A percentile compares a stretch with the other conserved stretches of the same genome.
Conservation (phyloP, 2,888 invertebrate species). For the Dolichomitus sp. region DNA sequence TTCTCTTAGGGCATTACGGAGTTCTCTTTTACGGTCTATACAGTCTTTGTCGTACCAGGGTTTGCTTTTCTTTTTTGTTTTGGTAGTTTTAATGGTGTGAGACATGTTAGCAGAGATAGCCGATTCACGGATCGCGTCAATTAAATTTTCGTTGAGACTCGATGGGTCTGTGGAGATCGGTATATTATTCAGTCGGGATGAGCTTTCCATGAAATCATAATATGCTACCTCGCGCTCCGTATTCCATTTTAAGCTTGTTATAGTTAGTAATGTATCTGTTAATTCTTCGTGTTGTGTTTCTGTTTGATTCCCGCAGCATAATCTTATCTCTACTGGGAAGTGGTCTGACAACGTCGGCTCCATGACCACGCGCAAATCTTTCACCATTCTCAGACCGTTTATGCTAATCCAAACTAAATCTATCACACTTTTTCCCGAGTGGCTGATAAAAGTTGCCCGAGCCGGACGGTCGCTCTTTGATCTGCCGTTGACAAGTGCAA, state of each 20-base stretch:
- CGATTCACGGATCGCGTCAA: background rate
- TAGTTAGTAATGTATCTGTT: too few relatives aligned
- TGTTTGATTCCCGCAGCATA: background rate
- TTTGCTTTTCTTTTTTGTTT: background rate
- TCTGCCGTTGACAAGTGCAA: background rate
- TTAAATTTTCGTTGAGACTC: background rate
- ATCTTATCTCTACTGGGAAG: background rate
- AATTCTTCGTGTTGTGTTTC: too few relatives aligned
- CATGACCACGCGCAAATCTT: too few relatives aligned
- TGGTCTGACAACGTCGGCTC: background rate
- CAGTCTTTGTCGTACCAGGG: background rate
- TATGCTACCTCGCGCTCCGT: too few relatives aligned
- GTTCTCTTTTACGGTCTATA: background rate
- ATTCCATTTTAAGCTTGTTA: too few relatives aligned
- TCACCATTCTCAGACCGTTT: too few relatives aligned
- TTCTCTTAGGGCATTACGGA: background rate
- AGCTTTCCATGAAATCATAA: too few relatives aligned
- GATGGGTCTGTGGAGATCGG: too few relatives aligned
- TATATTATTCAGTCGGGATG: too few relatives aligned
- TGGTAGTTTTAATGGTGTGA: background rate
- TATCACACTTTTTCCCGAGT: background rate
- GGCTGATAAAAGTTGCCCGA: background rate
- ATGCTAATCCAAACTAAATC: too few relatives aligned
- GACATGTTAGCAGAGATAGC: constrained; percentile 8
- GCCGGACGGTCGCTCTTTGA: too few relatives aligned